Evolutionary conservation across 2,113 vertebrate genomes (phyloP).

Genomic region (Chelonoidis abingdonii): DNA sequence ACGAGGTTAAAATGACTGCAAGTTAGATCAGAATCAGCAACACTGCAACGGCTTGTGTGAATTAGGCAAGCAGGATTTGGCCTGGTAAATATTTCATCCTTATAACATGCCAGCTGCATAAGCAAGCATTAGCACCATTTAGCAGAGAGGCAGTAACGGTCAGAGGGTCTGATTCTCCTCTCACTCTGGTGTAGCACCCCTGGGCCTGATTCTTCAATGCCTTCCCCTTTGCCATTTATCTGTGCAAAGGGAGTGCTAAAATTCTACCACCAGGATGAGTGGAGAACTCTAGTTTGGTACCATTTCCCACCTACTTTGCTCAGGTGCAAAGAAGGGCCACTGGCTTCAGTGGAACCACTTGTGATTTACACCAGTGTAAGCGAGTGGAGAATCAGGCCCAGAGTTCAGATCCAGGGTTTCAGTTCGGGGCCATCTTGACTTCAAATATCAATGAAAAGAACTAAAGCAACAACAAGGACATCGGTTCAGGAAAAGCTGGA

Average conservation of each 20-base stretch:
- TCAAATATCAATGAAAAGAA: background rate
- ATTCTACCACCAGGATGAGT: background rate
- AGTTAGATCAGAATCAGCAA: background rate
- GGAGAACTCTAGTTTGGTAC: background rate
- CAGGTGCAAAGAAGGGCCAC: background rate
- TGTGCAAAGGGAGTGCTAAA: background rate
- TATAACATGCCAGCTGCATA: background rate
- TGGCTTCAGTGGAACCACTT: background rate
- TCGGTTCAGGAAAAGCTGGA: background rate
- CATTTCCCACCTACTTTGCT: background rate
- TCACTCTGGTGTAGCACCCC: rapidly evolving
- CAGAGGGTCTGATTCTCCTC: background rate
- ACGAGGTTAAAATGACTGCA: background rate
- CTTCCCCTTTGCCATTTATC: background rate
- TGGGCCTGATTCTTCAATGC: background rate
- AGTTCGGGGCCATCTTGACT: background rate
- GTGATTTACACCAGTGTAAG: background rate
- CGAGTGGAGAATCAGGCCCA: background rate
- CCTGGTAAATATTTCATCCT: constrained; percentile 23
- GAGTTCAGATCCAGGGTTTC: background rate
- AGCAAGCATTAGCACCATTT: constrained; percentile 2
- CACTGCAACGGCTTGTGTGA: rapidly evolving
- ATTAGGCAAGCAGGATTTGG: rapidly evolving
- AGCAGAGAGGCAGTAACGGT: background rate
- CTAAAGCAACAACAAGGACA: background rate